Conservation (phyloP, 2,113 vertebrate species). For the Pongo abelii region DNA sequence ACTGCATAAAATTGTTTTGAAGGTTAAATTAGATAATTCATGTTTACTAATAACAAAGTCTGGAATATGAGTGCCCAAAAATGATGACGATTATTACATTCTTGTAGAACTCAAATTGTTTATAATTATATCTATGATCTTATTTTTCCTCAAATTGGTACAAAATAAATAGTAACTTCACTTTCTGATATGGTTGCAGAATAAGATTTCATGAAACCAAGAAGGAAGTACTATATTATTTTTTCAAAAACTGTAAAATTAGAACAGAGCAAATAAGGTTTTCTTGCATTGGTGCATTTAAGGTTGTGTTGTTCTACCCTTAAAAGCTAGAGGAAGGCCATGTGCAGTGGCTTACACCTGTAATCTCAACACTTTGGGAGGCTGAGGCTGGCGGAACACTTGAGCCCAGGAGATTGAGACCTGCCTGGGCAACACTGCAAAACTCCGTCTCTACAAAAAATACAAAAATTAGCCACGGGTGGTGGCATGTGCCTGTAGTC, state of each 20-base stretch:
- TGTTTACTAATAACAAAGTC: neutral
- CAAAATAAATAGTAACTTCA: neutral
- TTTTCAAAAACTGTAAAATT: neutral
- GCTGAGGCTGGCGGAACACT: neutral
- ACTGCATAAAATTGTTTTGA: neutral
- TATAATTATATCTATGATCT: neutral
- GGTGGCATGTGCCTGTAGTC: neutral
- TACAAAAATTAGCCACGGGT: neutral
- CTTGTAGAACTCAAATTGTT: neutral
- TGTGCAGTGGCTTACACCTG: neutral
- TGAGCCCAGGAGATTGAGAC: neutral
- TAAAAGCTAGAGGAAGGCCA: neutral
- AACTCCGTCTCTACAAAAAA: neutral
- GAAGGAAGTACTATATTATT: neutral
- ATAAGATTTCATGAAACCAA: slow-evolving; percentile 1
- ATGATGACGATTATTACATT: neutral
- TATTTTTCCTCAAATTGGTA: neutral
- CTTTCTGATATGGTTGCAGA: neutral
- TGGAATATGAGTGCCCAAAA: neutral
- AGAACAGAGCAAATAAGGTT: neutral
- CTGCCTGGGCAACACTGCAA: neutral
- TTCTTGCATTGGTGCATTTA: neutral
- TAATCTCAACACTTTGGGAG: neutral
- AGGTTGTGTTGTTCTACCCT: neutral
- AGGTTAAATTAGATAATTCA: neutral